Evolutionary conservation across 2,888 invertebrate species (phyloP).

Genomic region (Hypena proboscidalis): DNA sequence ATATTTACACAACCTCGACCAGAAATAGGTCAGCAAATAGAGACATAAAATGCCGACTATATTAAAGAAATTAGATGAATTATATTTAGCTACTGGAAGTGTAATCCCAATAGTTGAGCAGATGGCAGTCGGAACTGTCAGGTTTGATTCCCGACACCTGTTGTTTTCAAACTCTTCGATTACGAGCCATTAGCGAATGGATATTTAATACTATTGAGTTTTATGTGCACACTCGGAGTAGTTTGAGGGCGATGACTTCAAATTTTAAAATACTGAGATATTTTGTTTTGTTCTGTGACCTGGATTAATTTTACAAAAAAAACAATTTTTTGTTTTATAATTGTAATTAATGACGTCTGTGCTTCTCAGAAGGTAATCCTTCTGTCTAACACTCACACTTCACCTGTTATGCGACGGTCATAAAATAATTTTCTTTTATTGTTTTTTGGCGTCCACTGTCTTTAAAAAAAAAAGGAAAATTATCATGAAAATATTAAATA

Average conservation of each 20-base stretch:
- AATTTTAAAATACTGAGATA: constrained; percentile 9
- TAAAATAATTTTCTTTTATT: no score
- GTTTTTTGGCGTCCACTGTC: no score
- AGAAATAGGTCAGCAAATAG: constrained; percentile 33
- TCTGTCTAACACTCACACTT: no score
- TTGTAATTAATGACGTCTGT: no score
- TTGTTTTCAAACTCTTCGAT: constrained; percentile 79
- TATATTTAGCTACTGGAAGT: constrained; percentile 55
- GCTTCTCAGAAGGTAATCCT: no score
- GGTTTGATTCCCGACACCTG: constrained; percentile 82
- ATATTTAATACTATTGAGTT: constrained; percentile 69
- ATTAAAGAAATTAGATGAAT: constrained; percentile 47
- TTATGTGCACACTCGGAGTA: constrained; percentile 42
- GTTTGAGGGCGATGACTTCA: constrained; percentile 36
- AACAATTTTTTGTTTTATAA: no score
- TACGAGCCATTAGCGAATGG: constrained; percentile 76
- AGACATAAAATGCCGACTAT: constrained; percentile 32
- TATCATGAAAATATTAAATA: no score
- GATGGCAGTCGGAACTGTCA: constrained; percentile 72
- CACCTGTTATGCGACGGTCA: no score
- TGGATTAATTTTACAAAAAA: background rate
- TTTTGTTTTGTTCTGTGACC: background rate
- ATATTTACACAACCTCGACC: constrained; percentile 30
- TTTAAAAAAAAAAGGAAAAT: no score
- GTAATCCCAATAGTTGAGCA: constrained; percentile 55